phyloP scores from a whole-genome alignment of 2,113 vertebrate species.

The Elachura formosa region DNA sequence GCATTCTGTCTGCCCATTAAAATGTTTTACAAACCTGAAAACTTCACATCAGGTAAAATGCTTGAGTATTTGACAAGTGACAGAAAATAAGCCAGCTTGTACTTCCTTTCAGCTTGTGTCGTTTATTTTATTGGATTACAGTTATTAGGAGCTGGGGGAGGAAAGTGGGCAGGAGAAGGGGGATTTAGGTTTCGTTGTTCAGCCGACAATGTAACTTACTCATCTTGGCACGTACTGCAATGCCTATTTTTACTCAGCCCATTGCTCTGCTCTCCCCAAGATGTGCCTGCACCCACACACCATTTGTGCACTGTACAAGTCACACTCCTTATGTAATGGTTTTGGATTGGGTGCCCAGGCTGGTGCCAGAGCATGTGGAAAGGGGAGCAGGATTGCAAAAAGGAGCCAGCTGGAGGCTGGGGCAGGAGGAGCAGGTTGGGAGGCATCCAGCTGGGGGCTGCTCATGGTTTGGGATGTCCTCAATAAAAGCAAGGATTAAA shows the following conservation, averaged over 20 bases:
- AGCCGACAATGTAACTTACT: neutral
- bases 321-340: conserved; percentile 3
- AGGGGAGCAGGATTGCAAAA: neutral
- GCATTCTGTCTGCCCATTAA: neutral
- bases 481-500: neutral
- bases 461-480: neutral
- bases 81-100: neutral
- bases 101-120: conserved; percentile 20
- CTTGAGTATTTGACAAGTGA: neutral
- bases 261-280: neutral
- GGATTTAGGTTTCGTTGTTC: conserved; percentile 2
- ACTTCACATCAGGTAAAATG: neutral
- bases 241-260: conserved; percentile 40
- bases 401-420: neutral
- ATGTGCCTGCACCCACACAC: conserved; percentile 44
- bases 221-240: neutral
- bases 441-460: neutral
- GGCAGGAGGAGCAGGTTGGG: accelerated
- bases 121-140: conserved; percentile 17
- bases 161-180: conserved; percentile 13
- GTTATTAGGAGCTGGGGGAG: conserved; percentile 36
- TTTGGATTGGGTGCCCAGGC: neutral
- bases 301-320: conserved; percentile 6
- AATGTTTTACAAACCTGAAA: neutral
- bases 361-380: neutral